Conservation (phyloP, 2,888 invertebrate genomes). For the Synergus gifuensis region DNA sequence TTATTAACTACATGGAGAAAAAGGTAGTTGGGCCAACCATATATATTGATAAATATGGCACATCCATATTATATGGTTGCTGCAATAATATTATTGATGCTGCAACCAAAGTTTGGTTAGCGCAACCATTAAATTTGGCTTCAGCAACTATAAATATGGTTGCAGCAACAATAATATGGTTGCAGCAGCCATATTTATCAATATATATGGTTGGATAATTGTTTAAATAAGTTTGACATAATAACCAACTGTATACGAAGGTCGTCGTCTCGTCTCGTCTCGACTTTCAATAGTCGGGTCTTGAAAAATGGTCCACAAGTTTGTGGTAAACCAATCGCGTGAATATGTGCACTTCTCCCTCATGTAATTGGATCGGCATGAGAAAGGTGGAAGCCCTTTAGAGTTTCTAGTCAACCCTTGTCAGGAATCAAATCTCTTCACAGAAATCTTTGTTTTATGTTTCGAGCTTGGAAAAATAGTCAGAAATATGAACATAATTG, state of each 20-base stretch:
- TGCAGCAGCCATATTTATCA: too few species aligned
- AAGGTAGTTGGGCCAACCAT: too few species aligned
- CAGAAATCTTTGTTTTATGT: neutral
- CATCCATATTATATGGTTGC: too few species aligned
- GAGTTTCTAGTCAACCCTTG: conserved; percentile 21
- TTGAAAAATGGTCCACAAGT: neutral
- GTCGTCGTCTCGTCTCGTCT: neutral
- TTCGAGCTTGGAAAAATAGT: neutral
- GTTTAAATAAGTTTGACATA: neutral
- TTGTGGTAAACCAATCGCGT: conserved; percentile 18
- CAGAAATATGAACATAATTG: neutral
- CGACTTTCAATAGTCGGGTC: neutral
- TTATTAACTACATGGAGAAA: too few species aligned
- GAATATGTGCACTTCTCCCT: conserved; percentile 6
- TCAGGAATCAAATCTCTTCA: conserved; percentile 6
- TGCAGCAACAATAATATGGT: too few species aligned
- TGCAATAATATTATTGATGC: too few species aligned
- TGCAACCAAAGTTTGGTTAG: too few species aligned
- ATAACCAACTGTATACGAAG: neutral
- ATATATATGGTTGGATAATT: too few species aligned
- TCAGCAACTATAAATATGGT: too few species aligned
- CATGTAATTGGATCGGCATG: conserved; percentile 34
- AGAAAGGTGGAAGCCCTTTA: conserved; percentile 33
- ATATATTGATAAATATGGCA: too few species aligned
- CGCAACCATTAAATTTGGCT: too few species aligned